Evolutionary conservation across 30 jellyfish, hydroid and myxozoan genomes (phyloP), one percentile per base, ranked within the genome.

Genomic region (Aurelia sp.): DNA sequence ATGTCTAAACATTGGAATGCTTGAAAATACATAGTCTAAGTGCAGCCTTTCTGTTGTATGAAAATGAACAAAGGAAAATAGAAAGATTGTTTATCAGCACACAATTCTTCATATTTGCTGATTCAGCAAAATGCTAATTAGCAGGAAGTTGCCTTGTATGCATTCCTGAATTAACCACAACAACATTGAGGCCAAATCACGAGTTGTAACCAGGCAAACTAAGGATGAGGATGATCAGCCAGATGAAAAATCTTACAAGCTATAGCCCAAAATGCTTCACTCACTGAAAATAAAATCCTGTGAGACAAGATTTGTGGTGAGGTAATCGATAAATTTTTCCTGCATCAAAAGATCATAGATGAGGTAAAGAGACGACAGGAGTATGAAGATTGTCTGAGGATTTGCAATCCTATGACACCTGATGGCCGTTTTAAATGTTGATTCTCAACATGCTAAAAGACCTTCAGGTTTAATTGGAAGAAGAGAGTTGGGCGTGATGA

Each of bases 171-270:
- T n/a, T n/a, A n/a, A n/a, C n/a, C n/a, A n/a, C n/a, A n/a, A n/a
- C n/a, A n/a, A n/a, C n/a, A n/a, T n/a, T n/a, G n/a, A n/a, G n/a
- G n/a, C n/a, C n/a, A n/a, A n/a, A n/a, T n/a, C n/a, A n/a, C n/a
- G n/a, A n/a, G n/a, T n/a, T n/a, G n/a, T n/a, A n/a, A n/a, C n/a
- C n/a, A n/a, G n/a, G n/a, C n/a, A n/a, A n/a, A n/a, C n/a, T n/a
- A n/a, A n/a, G n/a, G n/a, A n/a, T n/a, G n/a, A n/a, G n/a, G n/a
- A 70, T 70, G 81, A 48, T 35, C 64, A 40, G 64, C 81, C 81
- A 4, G 81, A 40, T 70, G 81, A 70, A 48, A 70, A 30, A 48
- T 35, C 16, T 31, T 70, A 70, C 81, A 67, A 70, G 62, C 81
- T 22, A 70, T 35, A 8, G 17, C 35, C 16, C 55, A 27, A 22